A percentile compares a stretch with the other conserved stretches of the same genome.
Conservation (phyloP, 2,797 vertebrate species). For the Hirundo rustica region DNA sequence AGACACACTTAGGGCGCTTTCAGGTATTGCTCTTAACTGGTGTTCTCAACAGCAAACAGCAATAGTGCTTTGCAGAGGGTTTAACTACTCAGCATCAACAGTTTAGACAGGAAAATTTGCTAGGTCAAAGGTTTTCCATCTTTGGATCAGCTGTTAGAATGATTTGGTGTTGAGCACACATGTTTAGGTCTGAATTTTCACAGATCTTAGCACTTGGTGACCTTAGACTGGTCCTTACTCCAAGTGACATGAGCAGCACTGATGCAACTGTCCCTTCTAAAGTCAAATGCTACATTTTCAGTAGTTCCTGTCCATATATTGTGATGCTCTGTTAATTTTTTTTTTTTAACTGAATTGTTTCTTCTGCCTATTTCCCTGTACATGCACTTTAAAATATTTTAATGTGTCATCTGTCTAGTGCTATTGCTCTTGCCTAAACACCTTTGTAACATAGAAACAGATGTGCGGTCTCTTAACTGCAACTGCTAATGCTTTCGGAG, state of each 20-base stretch:
- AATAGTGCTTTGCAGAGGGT: not conserved
- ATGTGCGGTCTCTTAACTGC: not conserved
- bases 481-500: not conserved
- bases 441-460: not conserved
- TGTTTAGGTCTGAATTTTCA: not conserved
- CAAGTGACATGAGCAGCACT: not conserved
- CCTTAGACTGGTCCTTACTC: not conserved
- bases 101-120: not conserved
- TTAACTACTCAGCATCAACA: not conserved
- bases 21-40: not conserved
- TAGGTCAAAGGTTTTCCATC: not conserved
- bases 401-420: not conserved
- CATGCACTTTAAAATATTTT: not conserved
- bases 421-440: not conserved
- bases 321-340: not conserved
- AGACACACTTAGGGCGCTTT: not conserved
- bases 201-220: not conserved
- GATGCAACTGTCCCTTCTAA: not conserved
- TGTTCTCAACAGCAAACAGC: not conserved
- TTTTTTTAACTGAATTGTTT: not conserved
- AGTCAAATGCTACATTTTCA: not conserved
- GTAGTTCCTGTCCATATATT: not conserved
- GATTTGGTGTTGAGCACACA: not conserved
- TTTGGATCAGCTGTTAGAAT: not conserved
- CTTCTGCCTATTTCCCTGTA: not conserved